Conservation (phyloP, 1,140 invertebrate genomes). For the Fopius arisanus region DNA sequence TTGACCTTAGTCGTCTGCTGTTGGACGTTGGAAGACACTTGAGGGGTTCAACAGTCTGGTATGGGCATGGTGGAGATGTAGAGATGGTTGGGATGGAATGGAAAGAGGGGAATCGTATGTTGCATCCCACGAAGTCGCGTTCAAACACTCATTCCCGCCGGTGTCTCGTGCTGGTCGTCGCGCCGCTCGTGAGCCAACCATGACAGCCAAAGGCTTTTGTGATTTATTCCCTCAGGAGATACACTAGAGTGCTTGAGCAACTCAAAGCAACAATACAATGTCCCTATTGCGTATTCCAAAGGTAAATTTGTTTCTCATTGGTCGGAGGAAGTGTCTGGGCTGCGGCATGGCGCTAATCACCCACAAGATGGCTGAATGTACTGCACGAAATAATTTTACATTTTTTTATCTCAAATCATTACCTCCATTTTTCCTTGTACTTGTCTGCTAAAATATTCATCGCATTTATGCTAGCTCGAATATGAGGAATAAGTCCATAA, state of each 20-base stretch:
- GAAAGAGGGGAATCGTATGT: not conserved
- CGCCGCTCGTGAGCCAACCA: not conserved
- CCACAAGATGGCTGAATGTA: not conserved
- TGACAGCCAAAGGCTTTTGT: constrained; percentile 2
- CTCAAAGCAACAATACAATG: not conserved
- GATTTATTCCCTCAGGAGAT: constrained; percentile 1
- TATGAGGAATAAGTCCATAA: no score
- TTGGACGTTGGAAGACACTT: constrained; percentile 1
- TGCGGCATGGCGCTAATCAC: not conserved
- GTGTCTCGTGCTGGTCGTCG: constrained; percentile 8
- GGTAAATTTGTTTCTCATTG: constrained; percentile 1
- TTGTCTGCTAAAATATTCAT: no score
- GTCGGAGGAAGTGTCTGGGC: not conserved
- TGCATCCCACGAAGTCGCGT: not conserved
- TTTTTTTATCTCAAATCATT: no score
- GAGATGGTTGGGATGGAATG: not conserved
- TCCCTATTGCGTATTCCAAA: not conserved
- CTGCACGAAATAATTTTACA: no score
- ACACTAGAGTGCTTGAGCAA: not conserved
- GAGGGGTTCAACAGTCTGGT: constrained; percentile 3
- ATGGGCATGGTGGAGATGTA: no score
- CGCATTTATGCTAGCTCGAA: no score
- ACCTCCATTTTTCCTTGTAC: no score
- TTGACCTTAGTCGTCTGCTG: constrained; percentile 11
- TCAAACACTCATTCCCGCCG: constrained; percentile 10